phyloP scores from a whole-genome alignment of 2,113 vertebrate genomes.

The Tenebrosternarchus preto region DNA sequence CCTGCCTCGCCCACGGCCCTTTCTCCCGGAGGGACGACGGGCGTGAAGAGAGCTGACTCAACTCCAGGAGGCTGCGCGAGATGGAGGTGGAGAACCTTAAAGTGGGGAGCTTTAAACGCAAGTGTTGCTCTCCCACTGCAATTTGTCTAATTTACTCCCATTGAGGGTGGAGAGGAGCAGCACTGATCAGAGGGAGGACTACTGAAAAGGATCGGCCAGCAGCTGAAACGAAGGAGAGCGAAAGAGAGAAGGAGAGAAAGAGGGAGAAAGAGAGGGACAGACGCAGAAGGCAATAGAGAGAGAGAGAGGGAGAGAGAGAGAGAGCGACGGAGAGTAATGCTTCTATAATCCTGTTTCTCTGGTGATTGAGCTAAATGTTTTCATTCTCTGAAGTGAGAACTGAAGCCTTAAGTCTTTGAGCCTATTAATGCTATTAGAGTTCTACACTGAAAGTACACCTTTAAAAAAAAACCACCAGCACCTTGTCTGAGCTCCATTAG shows the following conservation, averaged over 20 bases:
- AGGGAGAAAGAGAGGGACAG: background rate
- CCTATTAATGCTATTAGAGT: constrained; percentile 1
- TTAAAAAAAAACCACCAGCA: constrained; percentile 1
- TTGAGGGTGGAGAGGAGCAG: background rate
- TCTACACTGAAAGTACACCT: background rate
- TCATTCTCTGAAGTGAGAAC: constrained; percentile 10
- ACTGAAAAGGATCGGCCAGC: background rate
- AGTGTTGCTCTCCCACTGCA: background rate
- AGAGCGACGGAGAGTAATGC: background rate
- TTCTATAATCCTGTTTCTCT: background rate
- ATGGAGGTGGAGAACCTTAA: background rate
- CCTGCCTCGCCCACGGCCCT: background rate
- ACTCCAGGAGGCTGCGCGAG: background rate
- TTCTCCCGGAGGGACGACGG: background rate
- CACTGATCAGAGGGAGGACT: background rate
- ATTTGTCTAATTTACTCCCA: constrained; percentile 7
- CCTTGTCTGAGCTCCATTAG: background rate
- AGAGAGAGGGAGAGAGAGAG: background rate
- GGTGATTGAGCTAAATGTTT: background rate
- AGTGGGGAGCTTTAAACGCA: background rate
- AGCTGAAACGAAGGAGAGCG: background rate
- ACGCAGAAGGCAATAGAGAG: too few species aligned
- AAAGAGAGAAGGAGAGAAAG: background rate
- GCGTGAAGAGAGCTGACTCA: constrained; percentile 8
- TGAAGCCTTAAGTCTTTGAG: background rate